Conservation (phyloP, 2,113 vertebrate species). For the Oryzias melastigma region DNA sequence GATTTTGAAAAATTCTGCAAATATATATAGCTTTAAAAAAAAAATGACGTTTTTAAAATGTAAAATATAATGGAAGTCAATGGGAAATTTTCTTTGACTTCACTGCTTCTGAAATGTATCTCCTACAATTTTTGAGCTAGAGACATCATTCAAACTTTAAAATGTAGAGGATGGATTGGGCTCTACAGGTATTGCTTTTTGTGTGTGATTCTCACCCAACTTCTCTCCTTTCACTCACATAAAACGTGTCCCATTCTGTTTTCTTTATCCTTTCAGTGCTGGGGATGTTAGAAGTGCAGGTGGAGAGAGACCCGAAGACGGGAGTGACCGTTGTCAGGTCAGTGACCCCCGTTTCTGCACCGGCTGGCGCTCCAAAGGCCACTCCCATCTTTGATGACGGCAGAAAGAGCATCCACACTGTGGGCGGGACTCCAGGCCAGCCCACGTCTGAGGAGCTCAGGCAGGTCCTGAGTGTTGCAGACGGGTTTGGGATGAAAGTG, state of each 20-base stretch:
- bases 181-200: no score
- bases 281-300: slow-evolving; percentile 63
- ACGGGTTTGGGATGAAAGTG: slow-evolving; percentile 55
- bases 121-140: no score
- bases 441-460: slow-evolving; percentile 64
- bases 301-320: slow-evolving; percentile 69
- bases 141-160: no score
- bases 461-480: slow-evolving; percentile 58
- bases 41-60: no score
- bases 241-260: neutral
- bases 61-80: no score
- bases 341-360: slow-evolving; percentile 53
- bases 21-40: no score
- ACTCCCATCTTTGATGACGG: slow-evolving; percentile 67
- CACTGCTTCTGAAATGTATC: no score
- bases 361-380: slow-evolving; percentile 3
- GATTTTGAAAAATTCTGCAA: no score
- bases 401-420: slow-evolving; percentile 59
- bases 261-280: slow-evolving; percentile 58
- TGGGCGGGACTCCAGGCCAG: slow-evolving; percentile 23
- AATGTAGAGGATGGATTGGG: no score
- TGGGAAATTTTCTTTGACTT: no score
- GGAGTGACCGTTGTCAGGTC: slow-evolving; percentile 59
- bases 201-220: no score
- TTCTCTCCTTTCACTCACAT: neutral